A percentile compares a stretch with the other conserved stretches of the same genome.
phyloP scores from a whole-genome alignment of 2,113 vertebrate genomes.

The Pheucticus melanocephalus region DNA sequence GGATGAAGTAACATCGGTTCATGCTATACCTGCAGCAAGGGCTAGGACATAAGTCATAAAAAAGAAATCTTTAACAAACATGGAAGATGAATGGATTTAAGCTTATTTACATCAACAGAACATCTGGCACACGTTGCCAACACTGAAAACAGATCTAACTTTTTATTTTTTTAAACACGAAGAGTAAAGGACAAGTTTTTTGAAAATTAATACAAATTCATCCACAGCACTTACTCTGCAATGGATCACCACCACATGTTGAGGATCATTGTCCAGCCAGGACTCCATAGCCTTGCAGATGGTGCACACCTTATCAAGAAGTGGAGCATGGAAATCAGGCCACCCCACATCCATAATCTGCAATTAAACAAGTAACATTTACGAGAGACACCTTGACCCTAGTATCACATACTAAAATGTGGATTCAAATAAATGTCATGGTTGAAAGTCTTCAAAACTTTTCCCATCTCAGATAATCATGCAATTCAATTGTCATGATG shows the following conservation, averaged over 20 bases:
- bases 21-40: background rate
- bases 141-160: background rate
- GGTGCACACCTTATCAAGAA: conserved; percentile 92
- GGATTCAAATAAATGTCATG: background rate
- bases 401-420: background rate
- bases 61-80: background rate
- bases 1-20: background rate
- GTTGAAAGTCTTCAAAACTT: background rate
- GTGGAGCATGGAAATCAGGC: conserved; percentile 93
- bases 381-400: background rate
- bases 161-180: background rate
- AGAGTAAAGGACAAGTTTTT: background rate
- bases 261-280: conserved; percentile 88
- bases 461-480: background rate
- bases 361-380: background rate
- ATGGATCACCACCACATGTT: conserved; percentile 92
- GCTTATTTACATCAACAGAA: background rate
- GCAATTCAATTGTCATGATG: background rate
- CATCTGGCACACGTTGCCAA: background rate
- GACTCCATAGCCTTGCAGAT: conserved; percentile 96
- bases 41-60: background rate
- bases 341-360: conserved; percentile 93
- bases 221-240: conserved; percentile 82
- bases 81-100: background rate
- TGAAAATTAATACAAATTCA: background rate